Conservation (phyloP, 64 coral and sea anemone species). For the Trachythela sp. region DNA sequence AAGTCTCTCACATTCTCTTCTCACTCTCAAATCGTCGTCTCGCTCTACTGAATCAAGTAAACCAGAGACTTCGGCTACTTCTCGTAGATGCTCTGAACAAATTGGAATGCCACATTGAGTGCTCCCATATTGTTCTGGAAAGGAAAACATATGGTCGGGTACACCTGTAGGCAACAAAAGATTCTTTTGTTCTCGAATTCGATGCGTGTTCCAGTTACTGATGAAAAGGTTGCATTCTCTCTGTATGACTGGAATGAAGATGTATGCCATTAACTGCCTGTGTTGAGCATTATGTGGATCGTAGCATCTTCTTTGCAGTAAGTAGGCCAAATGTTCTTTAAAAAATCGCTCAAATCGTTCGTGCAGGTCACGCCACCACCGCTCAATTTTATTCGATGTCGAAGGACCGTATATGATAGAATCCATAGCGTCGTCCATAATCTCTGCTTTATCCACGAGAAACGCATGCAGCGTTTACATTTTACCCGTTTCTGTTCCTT, state of each 20-base stretch:
- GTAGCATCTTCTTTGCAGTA: not conserved
- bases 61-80: not conserved
- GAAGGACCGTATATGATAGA: not conserved
- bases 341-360: not conserved
- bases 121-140: not conserved
- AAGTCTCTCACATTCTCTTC: not conserved
- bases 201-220: not conserved
- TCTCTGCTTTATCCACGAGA: not conserved
- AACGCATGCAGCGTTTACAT: not conserved
- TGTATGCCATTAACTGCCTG: not conserved
- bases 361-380: not conserved
- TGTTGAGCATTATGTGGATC: not conserved
- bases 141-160: not conserved
- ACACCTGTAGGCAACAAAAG: not conserved
- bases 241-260: not conserved
- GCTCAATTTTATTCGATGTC: not conserved
- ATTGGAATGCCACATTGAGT: not conserved
- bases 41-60: not conserved
- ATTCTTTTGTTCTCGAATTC: not conserved
- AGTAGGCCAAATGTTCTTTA: not conserved
- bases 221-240: not conserved
- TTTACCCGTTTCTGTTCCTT: too few species aligned
- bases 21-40: not conserved
- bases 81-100: not conserved
- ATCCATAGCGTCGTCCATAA: not conserved